These are phyloP conservation scores for Actinernus sp. DNA, from an alignment of 92 coral and sea anemone genomes.

Conservation along the genomic window DNA sequence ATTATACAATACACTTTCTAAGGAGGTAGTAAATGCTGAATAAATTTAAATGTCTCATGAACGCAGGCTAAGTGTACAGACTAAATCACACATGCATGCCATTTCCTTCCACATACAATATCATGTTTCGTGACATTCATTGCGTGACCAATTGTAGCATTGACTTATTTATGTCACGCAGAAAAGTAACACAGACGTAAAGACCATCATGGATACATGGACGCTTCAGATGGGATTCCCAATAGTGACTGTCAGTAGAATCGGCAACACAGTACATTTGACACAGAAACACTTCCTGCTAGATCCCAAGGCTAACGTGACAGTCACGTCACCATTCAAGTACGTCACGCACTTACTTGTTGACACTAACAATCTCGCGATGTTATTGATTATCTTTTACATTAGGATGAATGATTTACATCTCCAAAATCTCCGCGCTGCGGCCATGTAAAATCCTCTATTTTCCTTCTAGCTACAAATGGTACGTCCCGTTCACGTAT, in stretches of 20 bases:
- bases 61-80: no score
- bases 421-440: no score
- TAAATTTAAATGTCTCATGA: no score
- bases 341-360: conserved; percentile 36
- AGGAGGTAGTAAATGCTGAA: no score
- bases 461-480: conserved; percentile 68
- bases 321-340: conserved; percentile 73
- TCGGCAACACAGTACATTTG: conserved; percentile 59
- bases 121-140: conserved; percentile 9
- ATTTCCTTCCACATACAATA: no score
- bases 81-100: no score
- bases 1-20: no score
- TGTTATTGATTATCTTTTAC: neutral
- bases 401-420: no score
- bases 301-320: conserved; percentile 86
- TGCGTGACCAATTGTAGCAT: no score
- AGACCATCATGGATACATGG: conserved; percentile 87
- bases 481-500: conserved; percentile 85
- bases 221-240: conserved; percentile 88
- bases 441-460: no score
- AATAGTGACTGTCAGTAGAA: conserved; percentile 59
- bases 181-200: conserved; percentile 66
- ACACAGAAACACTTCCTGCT: conserved; percentile 89
- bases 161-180: no score
- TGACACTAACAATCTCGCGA: neutral